A percentile compares a stretch with the other conserved stretches of the same genome.
phyloP scores from a whole-genome alignment of 2,888 invertebrate genomes.

The Ophraella communa region DNA sequence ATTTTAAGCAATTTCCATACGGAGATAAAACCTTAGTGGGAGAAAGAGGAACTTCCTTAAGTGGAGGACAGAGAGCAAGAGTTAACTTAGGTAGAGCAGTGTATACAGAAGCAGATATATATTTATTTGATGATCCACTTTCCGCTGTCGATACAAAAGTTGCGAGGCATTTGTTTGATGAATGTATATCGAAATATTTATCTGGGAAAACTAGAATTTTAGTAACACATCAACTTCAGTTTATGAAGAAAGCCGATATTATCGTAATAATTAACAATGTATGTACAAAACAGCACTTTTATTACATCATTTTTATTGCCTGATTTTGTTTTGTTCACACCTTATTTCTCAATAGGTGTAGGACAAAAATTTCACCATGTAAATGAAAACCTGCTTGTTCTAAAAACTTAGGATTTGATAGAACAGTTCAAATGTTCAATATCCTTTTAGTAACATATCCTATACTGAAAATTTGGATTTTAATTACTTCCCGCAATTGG shows the following conservation, averaged over 20 bases:
- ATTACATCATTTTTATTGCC: no score
- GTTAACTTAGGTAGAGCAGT: constrained; percentile 80
- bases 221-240: constrained; percentile 86
- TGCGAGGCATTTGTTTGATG: constrained; percentile 75
- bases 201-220: constrained; percentile 74
- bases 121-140: constrained; percentile 80
- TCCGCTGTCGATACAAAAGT: constrained; percentile 83
- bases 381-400: no score
- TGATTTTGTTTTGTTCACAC: no score
- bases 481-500: no score
- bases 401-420: no score
- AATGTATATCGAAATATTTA: constrained; percentile 69
- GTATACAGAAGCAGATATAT: constrained; percentile 78
- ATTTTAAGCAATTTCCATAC: constrained; percentile 73
- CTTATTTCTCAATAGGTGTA: no score
- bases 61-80: constrained; percentile 83
- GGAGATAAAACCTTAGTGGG: constrained; percentile 81
- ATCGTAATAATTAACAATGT: constrained; percentile 72
- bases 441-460: no score
- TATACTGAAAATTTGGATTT: no score
- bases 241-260: constrained; percentile 70
- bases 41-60: constrained; percentile 78
- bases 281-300: no score
- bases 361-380: no score
- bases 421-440: no score